Evolutionary conservation across 2,888 invertebrate genomes (phyloP), one percentile per base, ranked within the genome.

Genomic region (Malacosoma neustria): DNA sequence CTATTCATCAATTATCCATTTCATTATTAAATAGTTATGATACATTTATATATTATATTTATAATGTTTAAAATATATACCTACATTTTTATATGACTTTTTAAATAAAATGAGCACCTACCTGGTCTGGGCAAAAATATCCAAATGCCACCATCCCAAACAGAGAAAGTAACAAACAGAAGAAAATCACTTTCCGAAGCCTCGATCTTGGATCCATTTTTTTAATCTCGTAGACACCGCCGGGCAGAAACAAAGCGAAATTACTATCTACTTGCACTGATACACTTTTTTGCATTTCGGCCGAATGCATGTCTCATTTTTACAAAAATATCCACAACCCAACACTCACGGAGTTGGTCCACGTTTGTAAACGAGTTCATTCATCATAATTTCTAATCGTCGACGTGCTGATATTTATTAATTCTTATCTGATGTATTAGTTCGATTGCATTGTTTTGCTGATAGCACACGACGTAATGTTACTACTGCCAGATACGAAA

Each of bases 101-200:
- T n/a, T n/a, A n/a, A n/a, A n/a, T n/a, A n/a, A n/a, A n/a, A n/a
- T 22, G 1, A 22, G 22, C 22, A 48, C 89, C 87, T 63, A 93
- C 92, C 88, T 93, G 93, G 73, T 95, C 95, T 48, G 94, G 94
- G 71, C 95, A 95, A 68, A 95, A 95, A 76, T 95, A 95, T 61
- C 95, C 95, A 72, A 95, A 93, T 61, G 94, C 95, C 55, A 96
- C 90, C 76, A 95, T 94, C 51, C 95, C 94, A 70, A 93, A 92
- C 48, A 95, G 88, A 53, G 94, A 93, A 63, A 95, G 88, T 58
- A 92, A 88, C 64, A 95, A 88, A 84, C 95, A 95, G 77, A 95
- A 89, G 63, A 93, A 87, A 65, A 92, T 92, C 71, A 94, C 90
- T 86, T 91, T 91, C 70, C 93, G 91, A 68, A 94, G 87, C 80